Base-by-base conservation (phyloP, 1,140 invertebrate genomes). In the Drosophila subpulchrella region DNA sequence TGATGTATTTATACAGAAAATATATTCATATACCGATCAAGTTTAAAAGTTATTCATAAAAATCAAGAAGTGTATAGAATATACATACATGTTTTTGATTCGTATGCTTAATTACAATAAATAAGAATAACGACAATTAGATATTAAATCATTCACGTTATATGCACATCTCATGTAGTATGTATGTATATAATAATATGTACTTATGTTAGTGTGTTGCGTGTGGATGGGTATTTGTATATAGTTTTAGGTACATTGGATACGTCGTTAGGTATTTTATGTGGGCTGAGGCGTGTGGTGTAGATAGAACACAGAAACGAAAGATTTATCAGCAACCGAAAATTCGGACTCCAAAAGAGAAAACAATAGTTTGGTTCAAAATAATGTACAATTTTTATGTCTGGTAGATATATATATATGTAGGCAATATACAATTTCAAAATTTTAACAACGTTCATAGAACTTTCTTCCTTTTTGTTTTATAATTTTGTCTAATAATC, bases 101-200 rank as follows among this genome's bases (percentile, higher is more conserved):
- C 60, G 30, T 70, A 75, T 86, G 75, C 71, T 79, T 82, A 90
- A 82, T 68, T 90, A 85, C 66, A 85, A 90, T 90, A 79, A 90
- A 90, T 90, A 85, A 75, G 61, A 79, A 73, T 74, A 89, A 84
- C 72, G 71, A 77, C 70, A 85, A 75, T 81, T 79, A 85, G 68
- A 85, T 75, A 78, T 90, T 50, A 81, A 78, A 76, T 66, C 34
- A 68, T 80, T 27, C 58, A 42, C 58, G 54, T 80, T 79, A 73
- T 81, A 66, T 84, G 74, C 65, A 76, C 68, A 74, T 85, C 51
- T 65, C 47, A 20, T 66, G 30, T 62, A 57, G 36, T 54, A 42
- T 80, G 36, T 74, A 59, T 46, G 56, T 61, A 61, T 76, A 50
- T 75, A 60, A 36, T 65, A 54, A 47, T 84, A 62, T 74, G 48